phyloP scores from a whole-genome alignment of 2,888 invertebrate species.

The Mylabris sibirica region DNA sequence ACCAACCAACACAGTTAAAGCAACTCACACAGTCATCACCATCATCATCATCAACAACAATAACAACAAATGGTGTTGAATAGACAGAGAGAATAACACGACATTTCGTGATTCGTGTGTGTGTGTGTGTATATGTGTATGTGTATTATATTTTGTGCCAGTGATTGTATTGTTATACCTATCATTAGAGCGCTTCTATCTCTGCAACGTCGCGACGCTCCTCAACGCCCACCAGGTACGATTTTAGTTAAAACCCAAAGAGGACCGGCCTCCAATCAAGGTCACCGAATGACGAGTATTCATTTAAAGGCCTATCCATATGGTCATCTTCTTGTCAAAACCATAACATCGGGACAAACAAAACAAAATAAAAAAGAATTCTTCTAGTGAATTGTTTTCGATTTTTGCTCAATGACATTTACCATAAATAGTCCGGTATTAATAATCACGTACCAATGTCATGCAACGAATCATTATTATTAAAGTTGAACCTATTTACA shows the following conservation, averaged over 20 bases:
- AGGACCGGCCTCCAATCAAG: neutral
- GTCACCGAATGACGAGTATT: neutral
- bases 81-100: neutral
- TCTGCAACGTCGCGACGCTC: constrained; percentile 12
- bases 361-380: neutral
- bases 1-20: neutral
- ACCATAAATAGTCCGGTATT: neutral
- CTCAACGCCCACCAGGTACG: constrained; percentile 11
- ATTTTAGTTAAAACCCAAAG: neutral
- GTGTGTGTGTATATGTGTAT: too few species aligned
- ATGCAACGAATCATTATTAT: neutral
- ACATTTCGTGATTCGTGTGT: neutral
- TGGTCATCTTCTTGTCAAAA: neutral
- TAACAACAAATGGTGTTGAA: neutral
- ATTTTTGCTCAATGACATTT: neutral
- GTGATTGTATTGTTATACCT: neutral
- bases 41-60: neutral
- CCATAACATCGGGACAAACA: too few species aligned
- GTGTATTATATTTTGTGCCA: neutral
- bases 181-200: neutral
- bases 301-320: neutral
- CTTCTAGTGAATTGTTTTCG: neutral
- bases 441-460: neutral
- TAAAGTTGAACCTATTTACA: neutral
- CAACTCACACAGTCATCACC: neutral